Evolutionary conservation across 2,888 invertebrate genomes (phyloP).

Genomic region (Tetragonula carbonaria): DNA sequence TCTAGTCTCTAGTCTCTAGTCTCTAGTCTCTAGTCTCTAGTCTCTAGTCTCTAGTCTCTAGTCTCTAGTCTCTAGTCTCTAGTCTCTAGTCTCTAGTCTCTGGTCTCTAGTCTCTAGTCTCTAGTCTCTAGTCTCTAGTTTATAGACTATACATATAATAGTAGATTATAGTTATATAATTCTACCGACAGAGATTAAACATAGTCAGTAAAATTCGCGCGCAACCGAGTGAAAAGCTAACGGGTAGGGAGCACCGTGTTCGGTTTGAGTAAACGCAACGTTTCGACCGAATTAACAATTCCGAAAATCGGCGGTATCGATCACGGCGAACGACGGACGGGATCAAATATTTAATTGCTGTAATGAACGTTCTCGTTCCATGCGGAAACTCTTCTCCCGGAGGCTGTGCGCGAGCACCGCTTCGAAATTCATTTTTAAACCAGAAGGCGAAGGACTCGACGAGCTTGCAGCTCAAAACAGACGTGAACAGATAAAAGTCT

Average conservation of each 20-base stretch:
- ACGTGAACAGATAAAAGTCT: too few species aligned
- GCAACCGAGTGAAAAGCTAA: too few species aligned
- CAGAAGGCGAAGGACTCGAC: background rate
- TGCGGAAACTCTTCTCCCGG: background rate
- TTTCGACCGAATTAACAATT: background rate
- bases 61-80: too few species aligned
- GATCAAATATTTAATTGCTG: slow-evolving; percentile 41
- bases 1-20: too few species aligned
- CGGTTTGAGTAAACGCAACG: background rate
- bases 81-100: too few species aligned
- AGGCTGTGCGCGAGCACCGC: background rate
- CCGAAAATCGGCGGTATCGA: background rate
- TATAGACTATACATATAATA: too few species aligned
- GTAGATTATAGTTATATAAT: too few species aligned
- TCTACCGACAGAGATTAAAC: too few species aligned
- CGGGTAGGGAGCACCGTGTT: background rate
- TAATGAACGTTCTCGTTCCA: slow-evolving; percentile 17
- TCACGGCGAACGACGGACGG: background rate
- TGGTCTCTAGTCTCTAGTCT: too few species aligned
- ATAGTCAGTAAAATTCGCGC: background rate
- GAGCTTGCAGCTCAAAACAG: background rate
- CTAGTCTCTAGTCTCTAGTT: too few species aligned
- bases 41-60: too few species aligned
- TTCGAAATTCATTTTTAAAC: background rate
- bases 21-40: too few species aligned